Conservation (phyloP, 2,888 invertebrate species). For the Tetragnatha montana region DNA sequence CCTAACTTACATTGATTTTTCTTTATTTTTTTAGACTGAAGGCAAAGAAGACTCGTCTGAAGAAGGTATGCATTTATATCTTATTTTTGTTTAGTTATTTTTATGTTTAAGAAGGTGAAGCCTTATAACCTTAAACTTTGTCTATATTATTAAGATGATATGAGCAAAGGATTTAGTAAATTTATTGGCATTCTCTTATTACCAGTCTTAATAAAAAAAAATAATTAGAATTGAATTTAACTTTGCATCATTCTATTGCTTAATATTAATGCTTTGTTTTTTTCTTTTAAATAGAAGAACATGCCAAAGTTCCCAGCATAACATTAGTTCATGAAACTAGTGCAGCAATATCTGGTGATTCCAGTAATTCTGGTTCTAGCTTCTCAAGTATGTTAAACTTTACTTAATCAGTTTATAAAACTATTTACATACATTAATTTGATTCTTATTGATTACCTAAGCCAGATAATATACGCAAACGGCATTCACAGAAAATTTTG, state of each 20-base stretch:
- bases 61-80: conserved; percentile 18
- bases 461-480: no score
- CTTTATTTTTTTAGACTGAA: conserved; percentile 30
- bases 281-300: conserved; percentile 24
- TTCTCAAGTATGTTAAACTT: conserved; percentile 53
- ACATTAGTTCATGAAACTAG: conserved; percentile 40
- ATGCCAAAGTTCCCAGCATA: conserved; percentile 50
- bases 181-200: background rate
- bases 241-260: no score
- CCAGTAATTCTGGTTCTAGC: conserved; percentile 48
- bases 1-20: background rate
- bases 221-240: background rate
- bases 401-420: background rate
- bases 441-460: background rate
- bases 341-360: conserved; percentile 41
- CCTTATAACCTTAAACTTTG: no score
- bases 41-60: background rate
- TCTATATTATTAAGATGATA: no score
- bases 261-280: background rate
- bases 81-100: no score
- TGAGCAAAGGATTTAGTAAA: no score
- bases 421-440: background rate
- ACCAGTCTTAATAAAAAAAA: background rate
- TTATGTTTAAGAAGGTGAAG: no score
- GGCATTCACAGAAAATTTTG: no score